These are phyloP conservation scores for Melieria crassipennis DNA, from an alignment of 2,888 invertebrate species.

Conservation along the genomic window DNA sequence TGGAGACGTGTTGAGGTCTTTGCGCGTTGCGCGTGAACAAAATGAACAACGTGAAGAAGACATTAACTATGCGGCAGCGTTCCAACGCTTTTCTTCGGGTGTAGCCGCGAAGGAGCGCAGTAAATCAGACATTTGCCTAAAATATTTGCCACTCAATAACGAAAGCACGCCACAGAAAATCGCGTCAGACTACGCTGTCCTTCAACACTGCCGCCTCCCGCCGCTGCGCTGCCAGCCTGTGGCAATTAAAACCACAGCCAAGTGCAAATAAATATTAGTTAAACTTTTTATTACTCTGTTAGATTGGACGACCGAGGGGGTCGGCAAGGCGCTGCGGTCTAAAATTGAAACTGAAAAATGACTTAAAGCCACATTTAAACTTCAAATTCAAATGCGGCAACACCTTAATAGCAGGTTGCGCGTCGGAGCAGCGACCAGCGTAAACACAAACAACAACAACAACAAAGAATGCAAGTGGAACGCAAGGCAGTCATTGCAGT, in stretches of 20 bases:
- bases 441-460: not conserved
- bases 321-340: conserved; percentile 1
- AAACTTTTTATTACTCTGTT: conserved; percentile 7
- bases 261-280: conserved; percentile 41
- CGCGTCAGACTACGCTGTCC: too few relatives aligned
- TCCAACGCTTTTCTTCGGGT: too few relatives aligned
- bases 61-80: too few relatives aligned
- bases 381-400: conserved; percentile 38
- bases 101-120: too few relatives aligned
- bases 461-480: not conserved
- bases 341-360: conserved; percentile 35
- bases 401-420: conserved; percentile 39
- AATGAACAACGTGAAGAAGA: too few relatives aligned
- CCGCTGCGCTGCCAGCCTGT: not conserved
- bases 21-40: too few relatives aligned
- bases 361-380: conserved; percentile 40
- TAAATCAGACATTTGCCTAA: too few relatives aligned
- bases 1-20: too few relatives aligned
- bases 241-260: not conserved
- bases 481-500: not conserved
- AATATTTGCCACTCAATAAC: too few relatives aligned
- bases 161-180: too few relatives aligned
- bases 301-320: not conserved
- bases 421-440: not conserved
- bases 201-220: not conserved